phyloP scores from a whole-genome alignment of 1,140 invertebrate species.

The Medauroidea extradentata region DNA sequence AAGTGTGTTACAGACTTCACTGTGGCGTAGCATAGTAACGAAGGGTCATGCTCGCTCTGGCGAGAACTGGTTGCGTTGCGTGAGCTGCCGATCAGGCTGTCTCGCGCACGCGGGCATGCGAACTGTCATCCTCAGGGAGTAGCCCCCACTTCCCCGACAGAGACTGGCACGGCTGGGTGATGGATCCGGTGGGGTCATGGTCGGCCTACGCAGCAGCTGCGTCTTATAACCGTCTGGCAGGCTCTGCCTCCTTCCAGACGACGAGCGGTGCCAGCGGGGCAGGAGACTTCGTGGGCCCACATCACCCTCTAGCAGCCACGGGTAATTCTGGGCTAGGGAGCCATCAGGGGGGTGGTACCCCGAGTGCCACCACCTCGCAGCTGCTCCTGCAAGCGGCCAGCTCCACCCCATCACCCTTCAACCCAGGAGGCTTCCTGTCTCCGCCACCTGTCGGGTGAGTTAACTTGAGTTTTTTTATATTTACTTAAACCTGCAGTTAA shows the following conservation, averaged over 20 bases:
- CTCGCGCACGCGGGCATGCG: too few species aligned
- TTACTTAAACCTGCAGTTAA: too few species aligned
- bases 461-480: too few species aligned
- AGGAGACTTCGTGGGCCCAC: slow-evolving; percentile 49
- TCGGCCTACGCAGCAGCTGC: slow-evolving; percentile 52
- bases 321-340: slow-evolving; percentile 44
- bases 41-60: too few species aligned
- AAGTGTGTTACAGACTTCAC: too few species aligned
- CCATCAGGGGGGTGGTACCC: slow-evolving; percentile 45
- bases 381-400: slow-evolving; percentile 55
- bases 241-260: slow-evolving; percentile 49
- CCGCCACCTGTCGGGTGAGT: slow-evolving; percentile 50
- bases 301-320: slow-evolving; percentile 52
- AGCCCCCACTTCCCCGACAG: background rate
- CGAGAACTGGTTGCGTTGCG: too few species aligned
- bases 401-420: slow-evolving; percentile 56
- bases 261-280: slow-evolving; percentile 46
- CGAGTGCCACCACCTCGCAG: slow-evolving; percentile 56
- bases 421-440: slow-evolving; percentile 63
- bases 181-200: slow-evolving; percentile 78
- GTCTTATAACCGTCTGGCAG: slow-evolving; percentile 62
- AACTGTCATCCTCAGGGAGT: too few species aligned
- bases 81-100: too few species aligned
- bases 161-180: slow-evolving; percentile 38
- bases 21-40: too few species aligned